These are phyloP conservation scores for Caenorhabditis sp. DNA, from an alignment of 2,888 invertebrate species.

Conservation along the genomic window DNA sequence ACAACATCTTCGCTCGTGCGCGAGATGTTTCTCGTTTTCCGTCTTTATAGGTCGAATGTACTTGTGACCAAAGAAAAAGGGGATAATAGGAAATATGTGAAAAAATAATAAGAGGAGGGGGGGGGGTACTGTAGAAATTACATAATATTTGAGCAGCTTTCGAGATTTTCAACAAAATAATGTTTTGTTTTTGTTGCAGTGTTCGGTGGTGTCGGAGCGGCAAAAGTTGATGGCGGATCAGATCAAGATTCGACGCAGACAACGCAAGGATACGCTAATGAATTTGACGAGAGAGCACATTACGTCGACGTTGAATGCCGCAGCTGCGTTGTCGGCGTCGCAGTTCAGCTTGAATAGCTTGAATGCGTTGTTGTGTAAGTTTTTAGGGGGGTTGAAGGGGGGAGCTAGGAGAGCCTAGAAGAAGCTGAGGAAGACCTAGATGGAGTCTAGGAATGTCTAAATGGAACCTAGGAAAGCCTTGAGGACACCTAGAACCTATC, in stretches of 20 bases:
- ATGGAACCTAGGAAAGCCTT: no score
- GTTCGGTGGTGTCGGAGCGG: constrained; percentile 62
- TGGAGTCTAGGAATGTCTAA: no score
- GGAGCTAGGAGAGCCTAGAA: neutral
- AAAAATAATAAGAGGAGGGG: neutral
- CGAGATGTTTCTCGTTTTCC: no score
- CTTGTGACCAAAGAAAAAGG: no score
- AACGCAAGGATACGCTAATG: constrained; percentile 65
- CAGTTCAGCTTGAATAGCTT: constrained; percentile 36
- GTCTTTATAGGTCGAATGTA: no score
- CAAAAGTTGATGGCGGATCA: constrained; percentile 65
- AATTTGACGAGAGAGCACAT: constrained; percentile 62
- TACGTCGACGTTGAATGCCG: constrained; percentile 53
- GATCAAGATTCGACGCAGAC: constrained; percentile 60
- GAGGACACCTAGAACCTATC: no score
- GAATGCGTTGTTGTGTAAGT: constrained; percentile 51
- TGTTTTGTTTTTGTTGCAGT: constrained; percentile 47
- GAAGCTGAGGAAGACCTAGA: no score
- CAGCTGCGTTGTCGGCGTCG: constrained; percentile 45
- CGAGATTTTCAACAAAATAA: neutral
- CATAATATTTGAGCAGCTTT: neutral
- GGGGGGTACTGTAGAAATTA: neutral
- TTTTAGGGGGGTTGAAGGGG: constrained; percentile 4
- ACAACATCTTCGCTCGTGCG: no score
- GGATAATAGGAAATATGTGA: no score